Evolutionary conservation across 2,797 vertebrate genomes (phyloP).

Genomic region (Eidolon dupreanum): DNA sequence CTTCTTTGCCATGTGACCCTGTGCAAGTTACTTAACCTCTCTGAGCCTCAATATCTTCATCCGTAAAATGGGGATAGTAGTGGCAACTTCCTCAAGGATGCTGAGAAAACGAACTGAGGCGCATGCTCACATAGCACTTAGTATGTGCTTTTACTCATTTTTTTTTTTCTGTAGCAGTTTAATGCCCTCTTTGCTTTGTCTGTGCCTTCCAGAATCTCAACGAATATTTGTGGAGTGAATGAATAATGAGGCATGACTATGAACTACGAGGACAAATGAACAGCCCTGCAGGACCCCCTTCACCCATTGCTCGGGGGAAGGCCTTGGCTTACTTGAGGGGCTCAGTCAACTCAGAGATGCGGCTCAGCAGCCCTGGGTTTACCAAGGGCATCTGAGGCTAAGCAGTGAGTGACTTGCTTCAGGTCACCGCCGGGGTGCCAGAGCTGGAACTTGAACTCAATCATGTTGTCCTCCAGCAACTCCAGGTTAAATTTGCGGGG

Average conservation of each 20-base stretch:
- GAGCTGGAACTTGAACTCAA: not conserved
- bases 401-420: not conserved
- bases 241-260: not conserved
- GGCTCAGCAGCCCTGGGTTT: not conserved
- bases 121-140: too few relatives aligned
- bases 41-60: not conserved
- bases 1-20: not conserved
- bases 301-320: not conserved
- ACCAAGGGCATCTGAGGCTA: not conserved
- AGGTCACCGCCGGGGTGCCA: fast-evolving
- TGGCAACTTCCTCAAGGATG: not conserved
- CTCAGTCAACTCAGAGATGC: not conserved
- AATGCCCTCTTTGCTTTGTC: not conserved
- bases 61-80: not conserved
- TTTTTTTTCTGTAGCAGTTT: not conserved
- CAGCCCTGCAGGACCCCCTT: not conserved
- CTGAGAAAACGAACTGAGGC: too few relatives aligned
- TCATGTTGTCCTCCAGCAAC: fast-evolving
- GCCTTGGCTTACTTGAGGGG: not conserved
- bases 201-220: not conserved
- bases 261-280: not conserved
- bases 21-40: not conserved
- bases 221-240: not conserved
- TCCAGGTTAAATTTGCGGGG: not conserved
- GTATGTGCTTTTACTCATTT: not conserved